phyloP scores from a whole-genome alignment of 2,113 vertebrate genomes.

The Mesocricetus auratus region DNA sequence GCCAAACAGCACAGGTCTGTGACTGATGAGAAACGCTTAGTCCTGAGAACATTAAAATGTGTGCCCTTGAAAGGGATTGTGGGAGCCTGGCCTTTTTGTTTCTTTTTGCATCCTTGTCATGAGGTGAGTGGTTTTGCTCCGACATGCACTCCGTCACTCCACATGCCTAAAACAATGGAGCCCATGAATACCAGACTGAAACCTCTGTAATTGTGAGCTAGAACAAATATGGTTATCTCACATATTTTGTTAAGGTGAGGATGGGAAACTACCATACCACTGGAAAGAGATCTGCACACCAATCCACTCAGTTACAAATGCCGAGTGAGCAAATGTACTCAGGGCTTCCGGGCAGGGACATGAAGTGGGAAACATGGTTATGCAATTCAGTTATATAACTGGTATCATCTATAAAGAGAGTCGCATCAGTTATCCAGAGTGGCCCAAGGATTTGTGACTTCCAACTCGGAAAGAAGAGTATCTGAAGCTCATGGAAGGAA shows the following conservation, averaged over 20 bases:
- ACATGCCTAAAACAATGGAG: neutral
- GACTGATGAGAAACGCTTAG: neutral
- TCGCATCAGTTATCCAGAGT: neutral
- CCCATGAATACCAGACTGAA: neutral
- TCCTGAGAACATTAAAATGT: neutral
- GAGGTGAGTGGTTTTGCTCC: neutral
- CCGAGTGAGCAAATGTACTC: conserved; percentile 9
- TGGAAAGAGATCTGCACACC: neutral
- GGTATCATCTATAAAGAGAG: neutral
- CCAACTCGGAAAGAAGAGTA: conserved; percentile 3
- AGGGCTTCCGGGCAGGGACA: conserved; percentile 3
- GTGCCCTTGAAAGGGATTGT: neutral
- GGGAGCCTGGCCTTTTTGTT: neutral
- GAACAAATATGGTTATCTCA: neutral
- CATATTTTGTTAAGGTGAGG: neutral
- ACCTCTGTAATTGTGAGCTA: neutral
- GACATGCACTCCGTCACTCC: neutral
- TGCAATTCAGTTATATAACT: conserved; percentile 44
- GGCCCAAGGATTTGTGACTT: neutral
- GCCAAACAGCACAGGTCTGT: neutral
- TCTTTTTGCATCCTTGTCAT: conserved; percentile 5
- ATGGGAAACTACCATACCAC: neutral
- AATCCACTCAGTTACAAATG: conserved; percentile 8
- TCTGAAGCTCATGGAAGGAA: conserved; percentile 5
- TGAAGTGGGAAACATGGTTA: neutral